Conservation (phyloP, 2,888 invertebrate genomes). For the Cancer borealis region DNA sequence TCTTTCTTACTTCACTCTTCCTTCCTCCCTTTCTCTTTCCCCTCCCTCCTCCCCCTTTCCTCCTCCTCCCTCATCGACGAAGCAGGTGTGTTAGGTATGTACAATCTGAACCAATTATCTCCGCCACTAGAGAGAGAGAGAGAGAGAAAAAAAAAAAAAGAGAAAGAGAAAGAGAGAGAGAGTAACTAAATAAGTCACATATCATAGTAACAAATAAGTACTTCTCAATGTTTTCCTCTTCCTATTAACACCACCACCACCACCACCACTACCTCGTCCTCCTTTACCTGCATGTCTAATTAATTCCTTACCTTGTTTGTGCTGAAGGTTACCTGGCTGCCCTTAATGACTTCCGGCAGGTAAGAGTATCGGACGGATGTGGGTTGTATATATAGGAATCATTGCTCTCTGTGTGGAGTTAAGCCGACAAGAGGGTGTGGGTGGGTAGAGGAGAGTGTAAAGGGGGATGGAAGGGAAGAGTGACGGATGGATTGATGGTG, state of each 20-base stretch:
- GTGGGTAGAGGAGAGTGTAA: not conserved
- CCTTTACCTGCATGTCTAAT: not conserved
- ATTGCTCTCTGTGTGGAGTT: not conserved
- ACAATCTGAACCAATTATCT: not conserved
- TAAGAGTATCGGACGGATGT: not conserved
- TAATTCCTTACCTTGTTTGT: not conserved
- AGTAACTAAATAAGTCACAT: not conserved
- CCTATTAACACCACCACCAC: not conserved
- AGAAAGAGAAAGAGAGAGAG: conserved; percentile 34
- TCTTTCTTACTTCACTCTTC: not conserved
- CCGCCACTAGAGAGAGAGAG: not conserved
- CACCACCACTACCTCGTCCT: not conserved
- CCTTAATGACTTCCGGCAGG: not conserved
- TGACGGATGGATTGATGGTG: not conserved
- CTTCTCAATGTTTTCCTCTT: not conserved
- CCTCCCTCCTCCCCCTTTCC: not conserved
- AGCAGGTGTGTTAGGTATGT: not conserved
- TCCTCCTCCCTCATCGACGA: not conserved
- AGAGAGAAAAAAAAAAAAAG: conserved; percentile 16
- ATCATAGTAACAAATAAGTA: not conserved
- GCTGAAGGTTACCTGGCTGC: not conserved
- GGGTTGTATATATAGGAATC: not conserved
- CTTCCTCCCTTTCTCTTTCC: not conserved
- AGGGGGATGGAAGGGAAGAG: not conserved
- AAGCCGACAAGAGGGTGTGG: not conserved